A percentile compares a stretch with the other conserved stretches of the same genome.
Conservation (phyloP, 2,797 vertebrate species). For the Trichosurus vulpecula region DNA sequence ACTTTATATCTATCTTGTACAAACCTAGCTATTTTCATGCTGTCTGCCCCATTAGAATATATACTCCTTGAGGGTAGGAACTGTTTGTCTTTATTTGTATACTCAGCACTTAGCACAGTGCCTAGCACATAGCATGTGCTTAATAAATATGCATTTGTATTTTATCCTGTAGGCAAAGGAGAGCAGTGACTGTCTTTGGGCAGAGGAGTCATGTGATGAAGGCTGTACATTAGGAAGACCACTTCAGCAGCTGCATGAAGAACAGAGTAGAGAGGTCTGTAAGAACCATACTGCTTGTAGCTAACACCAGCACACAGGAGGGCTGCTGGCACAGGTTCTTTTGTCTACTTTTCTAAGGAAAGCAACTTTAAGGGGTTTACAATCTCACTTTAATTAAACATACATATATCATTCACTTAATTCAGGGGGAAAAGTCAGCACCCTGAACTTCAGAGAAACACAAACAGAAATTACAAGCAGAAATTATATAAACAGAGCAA, state of each 20-base stretch:
- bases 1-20: neutral
- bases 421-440: too few relatives aligned
- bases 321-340: too few relatives aligned
- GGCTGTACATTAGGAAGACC: neutral
- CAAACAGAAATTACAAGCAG: too few relatives aligned
- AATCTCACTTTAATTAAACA: too few relatives aligned
- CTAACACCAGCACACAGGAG: too few relatives aligned
- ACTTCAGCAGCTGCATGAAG: neutral
- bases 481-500: too few relatives aligned
- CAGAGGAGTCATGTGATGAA: neutral
- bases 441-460: too few relatives aligned
- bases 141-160: neutral
- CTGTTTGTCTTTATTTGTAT: neutral
- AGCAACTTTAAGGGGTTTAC: too few relatives aligned
- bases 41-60: neutral
- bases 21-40: neutral
- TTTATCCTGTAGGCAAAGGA: neutral
- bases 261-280: neutral
- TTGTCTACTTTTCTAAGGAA: too few relatives aligned
- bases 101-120: neutral
- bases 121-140: neutral
- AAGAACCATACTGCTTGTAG: too few relatives aligned
- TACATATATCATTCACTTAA: too few relatives aligned
- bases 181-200: neutral
- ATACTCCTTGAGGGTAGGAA: neutral